Evolutionary conservation across 2,113 vertebrate species (phyloP).

Genomic region (Regulus satrapa): DNA sequence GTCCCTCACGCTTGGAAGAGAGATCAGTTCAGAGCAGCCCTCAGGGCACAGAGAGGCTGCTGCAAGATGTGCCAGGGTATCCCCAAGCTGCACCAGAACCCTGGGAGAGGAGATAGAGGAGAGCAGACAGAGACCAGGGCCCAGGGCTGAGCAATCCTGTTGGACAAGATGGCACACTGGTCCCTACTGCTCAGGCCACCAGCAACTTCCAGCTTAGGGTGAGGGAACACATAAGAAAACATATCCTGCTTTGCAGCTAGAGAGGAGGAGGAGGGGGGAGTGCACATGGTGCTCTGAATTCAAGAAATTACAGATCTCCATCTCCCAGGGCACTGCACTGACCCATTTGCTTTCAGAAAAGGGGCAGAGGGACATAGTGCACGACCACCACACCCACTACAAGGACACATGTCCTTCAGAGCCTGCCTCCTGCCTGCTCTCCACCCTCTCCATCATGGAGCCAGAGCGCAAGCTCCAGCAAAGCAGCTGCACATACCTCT

Average conservation of each 20-base stretch:
- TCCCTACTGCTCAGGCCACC: background rate
- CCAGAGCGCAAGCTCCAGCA: background rate
- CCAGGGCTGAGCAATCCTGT: background rate
- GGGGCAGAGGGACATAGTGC: background rate
- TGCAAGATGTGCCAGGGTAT: background rate
- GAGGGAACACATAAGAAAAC: background rate
- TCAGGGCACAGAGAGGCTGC: background rate
- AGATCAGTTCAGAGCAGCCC: background rate
- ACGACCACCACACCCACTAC: background rate
- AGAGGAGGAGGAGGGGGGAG: background rate
- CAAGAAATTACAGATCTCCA: background rate
- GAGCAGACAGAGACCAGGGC: background rate
- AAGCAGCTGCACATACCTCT: background rate
- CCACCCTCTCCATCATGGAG: accelerated
- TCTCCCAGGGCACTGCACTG: background rate
- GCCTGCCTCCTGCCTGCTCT: background rate
- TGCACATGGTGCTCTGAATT: background rate
- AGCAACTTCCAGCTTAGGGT: background rate
- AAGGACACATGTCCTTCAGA: background rate
- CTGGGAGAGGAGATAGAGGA: background rate
- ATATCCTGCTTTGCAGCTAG: background rate
- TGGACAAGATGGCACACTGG: background rate
- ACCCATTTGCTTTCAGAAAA: background rate
- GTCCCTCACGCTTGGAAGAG: background rate
- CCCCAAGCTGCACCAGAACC: background rate